Evolutionary conservation across 2,888 invertebrate genomes (phyloP).

Genomic region (Synergus itoensis): DNA sequence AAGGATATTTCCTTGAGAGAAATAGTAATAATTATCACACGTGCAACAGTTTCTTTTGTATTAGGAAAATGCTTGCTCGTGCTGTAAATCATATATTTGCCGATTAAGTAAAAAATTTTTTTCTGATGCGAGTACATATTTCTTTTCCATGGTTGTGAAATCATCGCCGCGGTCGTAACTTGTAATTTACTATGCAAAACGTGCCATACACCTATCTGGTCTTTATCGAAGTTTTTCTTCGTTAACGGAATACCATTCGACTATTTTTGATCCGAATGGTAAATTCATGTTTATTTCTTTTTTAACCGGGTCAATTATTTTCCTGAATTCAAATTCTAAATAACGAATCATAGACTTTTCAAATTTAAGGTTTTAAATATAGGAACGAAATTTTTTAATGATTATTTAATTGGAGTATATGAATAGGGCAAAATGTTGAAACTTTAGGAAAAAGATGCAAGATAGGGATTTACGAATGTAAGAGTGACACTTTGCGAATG

Average conservation of each 20-base stretch:
- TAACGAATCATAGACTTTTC: background rate
- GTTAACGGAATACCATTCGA: background rate
- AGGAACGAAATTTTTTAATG: background rate
- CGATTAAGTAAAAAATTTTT: background rate
- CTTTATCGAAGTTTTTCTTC: background rate
- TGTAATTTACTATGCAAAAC: constrained; percentile 3
- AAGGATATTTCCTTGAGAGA: constrained; percentile 16
- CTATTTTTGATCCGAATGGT: constrained; percentile 5
- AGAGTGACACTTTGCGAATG: background rate
- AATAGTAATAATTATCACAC: constrained; percentile 10
- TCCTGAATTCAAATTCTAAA: background rate
- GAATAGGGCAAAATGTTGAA: background rate
- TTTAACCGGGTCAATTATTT: background rate
- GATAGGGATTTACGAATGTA: background rate
- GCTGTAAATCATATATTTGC: constrained; percentile 8
- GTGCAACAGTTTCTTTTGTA: background rate
- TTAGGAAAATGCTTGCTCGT: background rate
- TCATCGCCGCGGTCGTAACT: background rate
- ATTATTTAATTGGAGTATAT: background rate
- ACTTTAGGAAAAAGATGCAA: background rate
- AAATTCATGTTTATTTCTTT: constrained; percentile 3
- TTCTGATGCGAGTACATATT: background rate
- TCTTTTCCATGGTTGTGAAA: background rate
- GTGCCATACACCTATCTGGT: background rate
- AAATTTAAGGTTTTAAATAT: background rate